These are phyloP conservation scores for Danionella cerebrum DNA, from an alignment of 2,113 vertebrate genomes.

Conservation along the genomic window DNA sequence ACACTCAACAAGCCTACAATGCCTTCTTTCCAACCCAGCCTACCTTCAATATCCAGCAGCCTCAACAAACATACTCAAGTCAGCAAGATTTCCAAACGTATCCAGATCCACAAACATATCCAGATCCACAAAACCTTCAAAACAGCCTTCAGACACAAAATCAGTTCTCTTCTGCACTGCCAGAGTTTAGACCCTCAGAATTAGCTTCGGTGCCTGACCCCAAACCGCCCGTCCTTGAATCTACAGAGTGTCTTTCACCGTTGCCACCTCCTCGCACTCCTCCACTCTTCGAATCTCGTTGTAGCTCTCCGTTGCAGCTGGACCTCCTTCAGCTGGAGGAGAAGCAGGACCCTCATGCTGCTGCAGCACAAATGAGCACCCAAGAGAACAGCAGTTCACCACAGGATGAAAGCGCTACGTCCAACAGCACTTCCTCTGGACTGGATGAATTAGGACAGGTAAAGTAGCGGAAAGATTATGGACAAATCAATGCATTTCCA, in stretches of 20 bases:
- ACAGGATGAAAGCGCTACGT: conserved; percentile 32
- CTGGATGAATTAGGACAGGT: conserved; percentile 56
- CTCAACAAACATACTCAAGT: conserved; percentile 42
- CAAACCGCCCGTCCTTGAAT: conserved; percentile 47
- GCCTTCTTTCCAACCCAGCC: conserved; percentile 47
- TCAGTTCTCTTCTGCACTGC: conserved; percentile 42
- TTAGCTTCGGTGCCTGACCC: conserved; percentile 54
- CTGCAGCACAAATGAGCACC: conserved; percentile 1
- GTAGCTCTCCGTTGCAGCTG: conserved; percentile 88
- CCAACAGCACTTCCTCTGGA: conserved; percentile 33
- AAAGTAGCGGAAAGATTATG: too few species aligned
- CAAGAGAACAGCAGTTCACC: conserved; percentile 22
- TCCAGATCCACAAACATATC: conserved; percentile 33
- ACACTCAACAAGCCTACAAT: conserved; percentile 49
- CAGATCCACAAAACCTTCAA: background rate
- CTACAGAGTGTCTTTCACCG: conserved; percentile 59
- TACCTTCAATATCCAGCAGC: conserved; percentile 49
- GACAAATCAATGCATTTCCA: too few species aligned
- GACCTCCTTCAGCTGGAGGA: conserved; percentile 91
- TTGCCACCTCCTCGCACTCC: conserved; percentile 68
- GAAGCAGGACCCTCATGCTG: conserved; percentile 63
- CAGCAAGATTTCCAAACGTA: conserved; percentile 56
- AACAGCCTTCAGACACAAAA: conserved; percentile 41
- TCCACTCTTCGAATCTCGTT: conserved; percentile 78
- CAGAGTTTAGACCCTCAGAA: conserved; percentile 59